Evolutionary conservation across 2,113 vertebrate genomes (phyloP), one percentile per base, ranked within the genome.

Genomic region (Phylloscopus trochilus): DNA sequence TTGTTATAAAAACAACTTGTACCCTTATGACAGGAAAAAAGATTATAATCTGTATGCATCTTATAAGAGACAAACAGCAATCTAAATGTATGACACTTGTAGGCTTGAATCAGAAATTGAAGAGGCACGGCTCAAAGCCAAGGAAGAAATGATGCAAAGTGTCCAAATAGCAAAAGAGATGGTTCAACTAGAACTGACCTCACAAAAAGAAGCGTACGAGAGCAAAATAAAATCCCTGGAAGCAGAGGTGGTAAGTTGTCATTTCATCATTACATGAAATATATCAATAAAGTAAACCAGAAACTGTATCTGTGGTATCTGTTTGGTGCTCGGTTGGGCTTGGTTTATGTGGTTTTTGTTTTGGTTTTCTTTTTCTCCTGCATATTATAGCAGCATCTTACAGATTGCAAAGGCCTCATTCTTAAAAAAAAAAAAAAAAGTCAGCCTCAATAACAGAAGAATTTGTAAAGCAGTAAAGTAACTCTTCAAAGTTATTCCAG

Each of bases 141-240:
- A 99, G 95, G 98, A 99, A 89, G 99, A 99, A 95, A 99, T 99
- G 99, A 99, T 99, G 97, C 99, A 98, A 47, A 99, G 99, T 62
- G 99, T 99, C 92, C 99, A 99, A 83, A 98, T 99, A 91, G 99
- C 98, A 3, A 98, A 99, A 96, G 98, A 99, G 78, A 97, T 99
- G 98, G 99, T 99, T 52, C 98, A 98, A 51, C 98, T 99, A 86
- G 99, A 99, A 62, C 97, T 99, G 13, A 97, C 74, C 31, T 98
- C 98, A 44, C 99, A 99, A 87, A 99, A 98, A 96, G 94, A 96
- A 53, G 98, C 95, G 1, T 99, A 99, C 80, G 99, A 99, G 91
- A 97, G 96, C 69, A 97, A 95, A 94, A 99, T 99, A 94, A 97
- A 37, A 95, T 97, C 93, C 20, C 86, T 99, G 89, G 98, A 99